phyloP scores from a whole-genome alignment of 2,113 vertebrate species.

The Fulica atra region DNA sequence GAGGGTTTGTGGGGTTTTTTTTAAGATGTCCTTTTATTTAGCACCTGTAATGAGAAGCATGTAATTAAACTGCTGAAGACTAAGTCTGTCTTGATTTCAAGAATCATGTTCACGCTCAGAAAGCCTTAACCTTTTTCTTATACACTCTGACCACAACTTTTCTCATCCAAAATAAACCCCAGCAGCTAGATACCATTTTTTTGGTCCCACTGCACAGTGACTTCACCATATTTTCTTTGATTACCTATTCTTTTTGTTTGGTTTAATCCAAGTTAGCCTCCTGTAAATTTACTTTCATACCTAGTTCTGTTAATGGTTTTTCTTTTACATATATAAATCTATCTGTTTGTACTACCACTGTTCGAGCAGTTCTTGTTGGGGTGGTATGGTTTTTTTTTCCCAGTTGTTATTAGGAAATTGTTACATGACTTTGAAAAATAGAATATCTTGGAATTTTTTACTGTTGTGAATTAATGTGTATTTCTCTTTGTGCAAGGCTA shows the following conservation, averaged over 20 bases:
- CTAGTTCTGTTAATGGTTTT: background rate
- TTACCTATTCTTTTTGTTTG: background rate
- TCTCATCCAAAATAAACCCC: background rate
- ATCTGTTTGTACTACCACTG: background rate
- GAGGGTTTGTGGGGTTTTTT: background rate
- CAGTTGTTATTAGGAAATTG: background rate
- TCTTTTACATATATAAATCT: background rate
- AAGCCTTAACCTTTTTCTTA: background rate
- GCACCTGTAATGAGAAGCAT: background rate
- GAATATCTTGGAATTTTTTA: background rate
- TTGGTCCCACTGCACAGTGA: background rate
- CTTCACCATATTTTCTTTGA: background rate
- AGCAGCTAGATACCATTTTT: background rate
- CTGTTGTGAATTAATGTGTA: background rate
- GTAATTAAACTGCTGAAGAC: background rate
- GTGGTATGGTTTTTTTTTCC: background rate
- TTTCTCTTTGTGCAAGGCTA: background rate
- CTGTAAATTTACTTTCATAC: background rate
- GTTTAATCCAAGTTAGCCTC: background rate
- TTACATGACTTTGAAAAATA: background rate
- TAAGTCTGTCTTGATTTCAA: background rate
- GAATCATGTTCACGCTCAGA: background rate
- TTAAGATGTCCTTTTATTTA: background rate
- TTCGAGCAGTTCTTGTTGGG: background rate
- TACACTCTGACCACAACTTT: background rate